Base-by-base conservation (phyloP, 2,888 invertebrate species). In the Anarsia innoxiella region DNA sequence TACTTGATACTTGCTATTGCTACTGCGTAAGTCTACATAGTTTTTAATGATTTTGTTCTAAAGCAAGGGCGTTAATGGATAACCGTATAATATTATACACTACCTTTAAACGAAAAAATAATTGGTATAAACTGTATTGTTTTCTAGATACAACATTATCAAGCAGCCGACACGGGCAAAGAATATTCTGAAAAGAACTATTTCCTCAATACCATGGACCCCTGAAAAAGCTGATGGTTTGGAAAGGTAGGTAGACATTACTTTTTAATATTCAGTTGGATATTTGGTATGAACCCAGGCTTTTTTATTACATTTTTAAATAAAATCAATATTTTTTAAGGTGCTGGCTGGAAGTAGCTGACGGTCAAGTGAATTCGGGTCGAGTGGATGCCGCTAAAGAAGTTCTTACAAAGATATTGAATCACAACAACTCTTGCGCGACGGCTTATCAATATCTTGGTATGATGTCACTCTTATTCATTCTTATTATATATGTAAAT, bases 171-270 rank as follows among this genome's bases (percentile, higher is more conserved):
- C 96, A 11, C 87, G 96, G 34, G 97, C 98, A 0, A 91, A 97
- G 55, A 96, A 95, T 67, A 94, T 97, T 54, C 70, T 99, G 35
- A 99, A 99, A 72, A 86, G 96, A 15, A 79, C 83, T 0, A 90
- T 98, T 11, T 89, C 93, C 0, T 93, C 95, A 48, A 90, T 91
- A 35, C 83, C 87, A 0, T 99, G 98, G 98, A 95, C 92, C 9
- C 95, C 97, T 50, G 96, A 97, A 67, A 97, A 97, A 57, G 96
- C 97, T 0, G 97, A 98, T 59, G 96, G 97, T 57, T 82, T 99
- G 41, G 99, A 99, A 78, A 90, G 73, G 84, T 75, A 39, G 45
- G 35, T 25, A n/a, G 25, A 25, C n/a, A 25, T 19, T 19, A 19
- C 8, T 19, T 19, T 19, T 3, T 19, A 19, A 19, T n/a, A 19